Evolutionary conservation across 2,113 vertebrate genomes (phyloP).

Genomic region (Phocoena phocoena): DNA sequence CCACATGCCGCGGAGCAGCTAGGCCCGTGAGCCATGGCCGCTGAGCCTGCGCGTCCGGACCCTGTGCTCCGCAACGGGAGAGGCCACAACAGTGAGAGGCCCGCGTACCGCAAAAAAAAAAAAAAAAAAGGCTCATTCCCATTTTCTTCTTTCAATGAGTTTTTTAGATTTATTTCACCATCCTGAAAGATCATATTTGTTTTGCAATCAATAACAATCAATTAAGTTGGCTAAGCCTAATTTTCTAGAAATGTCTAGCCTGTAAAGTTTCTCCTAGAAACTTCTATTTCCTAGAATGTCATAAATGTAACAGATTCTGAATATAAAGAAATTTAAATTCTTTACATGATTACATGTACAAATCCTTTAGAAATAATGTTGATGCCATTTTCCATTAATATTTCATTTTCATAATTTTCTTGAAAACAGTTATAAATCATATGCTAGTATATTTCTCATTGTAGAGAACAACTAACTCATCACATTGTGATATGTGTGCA

Average conservation of each 20-base stretch:
- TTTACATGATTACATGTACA: background rate
- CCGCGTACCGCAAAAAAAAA: no score
- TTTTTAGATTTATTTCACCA: background rate
- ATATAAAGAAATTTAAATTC: background rate
- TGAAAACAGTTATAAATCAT: slow-evolving; percentile 65
- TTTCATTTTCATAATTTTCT: slow-evolving; percentile 60
- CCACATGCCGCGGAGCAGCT: no score
- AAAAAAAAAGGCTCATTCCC: background rate
- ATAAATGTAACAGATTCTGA: background rate
- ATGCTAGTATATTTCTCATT: slow-evolving; percentile 20
- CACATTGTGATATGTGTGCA: background rate
- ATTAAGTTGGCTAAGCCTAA: background rate
- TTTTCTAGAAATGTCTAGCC: background rate
- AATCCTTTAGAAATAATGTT: slow-evolving; percentile 55
- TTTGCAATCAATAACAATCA: background rate
- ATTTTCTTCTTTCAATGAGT: background rate
- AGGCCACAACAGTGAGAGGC: no score
- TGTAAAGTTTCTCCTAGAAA: background rate
- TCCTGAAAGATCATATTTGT: background rate
- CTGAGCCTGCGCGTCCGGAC: no score
- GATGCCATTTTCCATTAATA: slow-evolving; percentile 16
- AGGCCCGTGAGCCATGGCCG: no score
- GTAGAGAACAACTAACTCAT: slow-evolving; percentile 68
- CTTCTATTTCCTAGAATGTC: background rate
- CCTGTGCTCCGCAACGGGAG: no score